Evolutionary conservation across 2,888 invertebrate genomes (phyloP), one percentile per base, ranked within the genome.

Genomic region (Thumatha senex): DNA sequence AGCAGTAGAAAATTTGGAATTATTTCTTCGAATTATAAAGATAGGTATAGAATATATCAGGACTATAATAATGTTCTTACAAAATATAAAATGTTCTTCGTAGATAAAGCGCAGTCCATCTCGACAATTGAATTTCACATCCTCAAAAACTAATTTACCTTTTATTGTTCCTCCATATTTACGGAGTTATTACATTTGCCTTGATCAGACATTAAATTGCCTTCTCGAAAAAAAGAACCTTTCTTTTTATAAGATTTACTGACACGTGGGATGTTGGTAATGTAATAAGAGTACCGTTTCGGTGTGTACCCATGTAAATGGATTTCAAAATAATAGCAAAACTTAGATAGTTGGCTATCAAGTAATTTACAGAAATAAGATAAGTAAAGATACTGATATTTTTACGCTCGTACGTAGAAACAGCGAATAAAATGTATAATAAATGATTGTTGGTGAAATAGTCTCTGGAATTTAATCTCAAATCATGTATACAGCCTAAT

Each of bases 181-280:
- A 81, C 81, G 70, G 70, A 80, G 76, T 86, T 86, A 89, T 86
- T 86, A 79, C 80, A 81, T 86, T 86, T 84, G 80, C 78, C 82
- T 81, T 83, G 83, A 86, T 82, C 82, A 84, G 84, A 86, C 82
- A 88, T 83, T 82, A 85, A 84, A 84, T 87, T 84, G 81, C 72
- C 74, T 76, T 61, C 70, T 71, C 71, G 68, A 67, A 70, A 76
- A 73, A 72, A 74, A 74, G 68, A 80, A 72, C 72, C 80, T 77
- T 75, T 72, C 71, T 76, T 72, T 80, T 54, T 79, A 76, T 74
- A 76, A 78, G 78, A 81, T 80, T 79, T 78, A 74, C 57, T 46
- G 55, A 58, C 65, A 67, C 60, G 67, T 63, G 54, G 48, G 40
- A 40, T 38, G 51, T 34, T 30, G 38, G 48, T 39, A 46, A 52